Evolutionary conservation across 2,113 vertebrate species (phyloP).

Genomic region (Ascaphus truei): DNA sequence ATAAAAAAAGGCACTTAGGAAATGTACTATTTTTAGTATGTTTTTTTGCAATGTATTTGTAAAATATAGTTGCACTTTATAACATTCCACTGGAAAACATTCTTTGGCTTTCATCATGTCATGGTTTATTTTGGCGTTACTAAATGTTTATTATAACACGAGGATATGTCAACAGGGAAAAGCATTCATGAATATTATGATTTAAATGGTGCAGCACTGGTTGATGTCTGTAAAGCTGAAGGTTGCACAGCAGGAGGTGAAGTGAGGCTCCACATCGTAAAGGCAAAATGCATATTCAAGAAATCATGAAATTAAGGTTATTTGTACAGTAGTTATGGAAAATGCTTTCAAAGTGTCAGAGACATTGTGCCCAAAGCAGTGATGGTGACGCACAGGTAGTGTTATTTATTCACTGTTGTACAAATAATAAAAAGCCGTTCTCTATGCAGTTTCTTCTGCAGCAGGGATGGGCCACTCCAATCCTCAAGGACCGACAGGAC

Average conservation of each 20-base stretch:
- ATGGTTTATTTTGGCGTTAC: not conserved
- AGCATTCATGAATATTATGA: conserved; percentile 9
- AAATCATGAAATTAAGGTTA: not conserved
- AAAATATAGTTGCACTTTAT: not conserved
- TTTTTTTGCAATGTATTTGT: not conserved
- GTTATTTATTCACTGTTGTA: too few species aligned
- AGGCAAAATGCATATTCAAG: not conserved
- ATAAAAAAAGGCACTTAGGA: too few species aligned
- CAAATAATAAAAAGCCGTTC: too few species aligned
- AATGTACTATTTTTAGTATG: too few species aligned
- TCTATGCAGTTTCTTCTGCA: too few species aligned
- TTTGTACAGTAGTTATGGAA: not conserved
- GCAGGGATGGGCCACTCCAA: too few species aligned
- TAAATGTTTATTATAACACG: not conserved
- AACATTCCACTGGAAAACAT: not conserved
- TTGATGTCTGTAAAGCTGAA: not conserved
- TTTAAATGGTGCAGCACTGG: not conserved
- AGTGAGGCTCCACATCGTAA: not conserved
- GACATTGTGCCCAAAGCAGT: too few species aligned
- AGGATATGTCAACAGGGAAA: not conserved
- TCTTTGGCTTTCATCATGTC: not conserved
- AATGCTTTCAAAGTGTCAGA: not conserved
- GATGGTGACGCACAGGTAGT: too few species aligned
- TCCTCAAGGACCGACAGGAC: too few species aligned
- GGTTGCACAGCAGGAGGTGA: not conserved